Conservation (phyloP, 2,888 invertebrate species). For the Ferdinandea cuprea region DNA sequence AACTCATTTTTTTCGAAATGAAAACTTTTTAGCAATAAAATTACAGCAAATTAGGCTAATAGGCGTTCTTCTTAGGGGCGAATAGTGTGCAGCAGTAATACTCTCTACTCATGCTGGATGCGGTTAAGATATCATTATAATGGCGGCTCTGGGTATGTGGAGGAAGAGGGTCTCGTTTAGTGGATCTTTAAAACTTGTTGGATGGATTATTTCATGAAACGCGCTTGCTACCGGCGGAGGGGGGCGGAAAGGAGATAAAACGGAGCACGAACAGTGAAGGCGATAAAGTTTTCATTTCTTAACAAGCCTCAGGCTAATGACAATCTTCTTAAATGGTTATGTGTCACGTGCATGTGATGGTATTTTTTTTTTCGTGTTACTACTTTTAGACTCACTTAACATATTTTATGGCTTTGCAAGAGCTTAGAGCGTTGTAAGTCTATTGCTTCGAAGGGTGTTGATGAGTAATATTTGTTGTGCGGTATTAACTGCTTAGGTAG, state of each 20-base stretch:
- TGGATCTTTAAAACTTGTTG: conserved; percentile 32
- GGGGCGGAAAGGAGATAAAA: too few relatives aligned
- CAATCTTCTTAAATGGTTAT: conserved; percentile 53
- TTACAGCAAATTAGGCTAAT: conserved; percentile 68
- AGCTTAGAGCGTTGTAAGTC: background rate
- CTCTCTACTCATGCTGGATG: conserved; percentile 36
- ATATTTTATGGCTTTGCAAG: conserved; percentile 28
- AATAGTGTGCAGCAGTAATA: conserved; percentile 5
- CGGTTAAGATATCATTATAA: conserved; percentile 21
- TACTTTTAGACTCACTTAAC: conserved; percentile 54
- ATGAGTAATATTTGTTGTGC: background rate
- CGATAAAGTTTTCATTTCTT: conserved; percentile 13
- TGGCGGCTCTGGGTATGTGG: conserved; percentile 5
- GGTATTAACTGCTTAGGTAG: background rate
- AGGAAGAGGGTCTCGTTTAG: conserved; percentile 6
- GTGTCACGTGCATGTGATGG: conserved; percentile 53
- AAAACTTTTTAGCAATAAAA: conserved; percentile 57
- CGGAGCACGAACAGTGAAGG: conserved; percentile 1
- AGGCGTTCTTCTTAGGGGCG: conserved; percentile 31
- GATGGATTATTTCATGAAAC: conserved; percentile 9
- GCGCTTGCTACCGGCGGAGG: too few relatives aligned
- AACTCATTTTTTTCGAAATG: conserved; percentile 8
- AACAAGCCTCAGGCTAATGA: conserved; percentile 45
- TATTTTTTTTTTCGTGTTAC: background rate
- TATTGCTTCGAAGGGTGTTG: conserved; percentile 6